A percentile compares a stretch with the other conserved stretches of the same genome.
Conservation (phyloP, 2,113 vertebrate species). For the Scomber japonicus region DNA sequence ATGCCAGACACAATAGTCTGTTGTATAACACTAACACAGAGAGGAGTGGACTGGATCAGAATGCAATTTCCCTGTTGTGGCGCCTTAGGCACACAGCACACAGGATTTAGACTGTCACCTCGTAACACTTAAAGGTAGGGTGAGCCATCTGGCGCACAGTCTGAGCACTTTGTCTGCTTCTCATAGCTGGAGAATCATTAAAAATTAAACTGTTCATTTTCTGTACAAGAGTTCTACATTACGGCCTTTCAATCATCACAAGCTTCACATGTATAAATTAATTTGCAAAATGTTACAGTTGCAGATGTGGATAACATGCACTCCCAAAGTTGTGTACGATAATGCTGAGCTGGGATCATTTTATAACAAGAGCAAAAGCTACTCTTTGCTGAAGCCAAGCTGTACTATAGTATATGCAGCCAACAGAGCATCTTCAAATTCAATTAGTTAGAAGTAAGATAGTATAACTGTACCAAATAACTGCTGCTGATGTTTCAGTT, state of each 20-base stretch:
- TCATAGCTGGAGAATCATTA: conserved; percentile 37
- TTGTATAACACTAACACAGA: conserved; percentile 75
- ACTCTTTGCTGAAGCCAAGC: conserved; percentile 11
- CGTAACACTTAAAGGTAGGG: conserved; percentile 50
- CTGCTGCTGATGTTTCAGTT: conserved; percentile 62
- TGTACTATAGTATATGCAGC: conserved; percentile 30
- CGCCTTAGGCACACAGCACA: conserved; percentile 55
- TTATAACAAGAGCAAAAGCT: conserved; percentile 34
- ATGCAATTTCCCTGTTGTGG: conserved; percentile 72
- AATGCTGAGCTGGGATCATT: conserved; percentile 31
- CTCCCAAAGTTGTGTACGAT: background rate
- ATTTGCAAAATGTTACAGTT: background rate
- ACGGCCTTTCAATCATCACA: background rate
- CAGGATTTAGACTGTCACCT: conserved; percentile 65
- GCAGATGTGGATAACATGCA: background rate
- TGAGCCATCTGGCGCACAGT: conserved; percentile 51
- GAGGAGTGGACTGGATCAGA: conserved; percentile 68
- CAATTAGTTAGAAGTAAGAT: conserved; percentile 56
- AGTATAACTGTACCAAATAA: conserved; percentile 40
- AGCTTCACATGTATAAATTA: background rate
- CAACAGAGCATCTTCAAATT: conserved; percentile 59
- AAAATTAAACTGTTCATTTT: conserved; percentile 42
- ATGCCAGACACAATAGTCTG: conserved; percentile 79
- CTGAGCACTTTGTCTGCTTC: conserved; percentile 38
- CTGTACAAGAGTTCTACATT: conserved; percentile 20